Percentiles rank a stretch among this genome's conserved stretches.
Evolutionary conservation across 37 sponge, comb jelly and placozoan species (phyloP).

Genomic region (Ephydatia muelleri): DNA sequence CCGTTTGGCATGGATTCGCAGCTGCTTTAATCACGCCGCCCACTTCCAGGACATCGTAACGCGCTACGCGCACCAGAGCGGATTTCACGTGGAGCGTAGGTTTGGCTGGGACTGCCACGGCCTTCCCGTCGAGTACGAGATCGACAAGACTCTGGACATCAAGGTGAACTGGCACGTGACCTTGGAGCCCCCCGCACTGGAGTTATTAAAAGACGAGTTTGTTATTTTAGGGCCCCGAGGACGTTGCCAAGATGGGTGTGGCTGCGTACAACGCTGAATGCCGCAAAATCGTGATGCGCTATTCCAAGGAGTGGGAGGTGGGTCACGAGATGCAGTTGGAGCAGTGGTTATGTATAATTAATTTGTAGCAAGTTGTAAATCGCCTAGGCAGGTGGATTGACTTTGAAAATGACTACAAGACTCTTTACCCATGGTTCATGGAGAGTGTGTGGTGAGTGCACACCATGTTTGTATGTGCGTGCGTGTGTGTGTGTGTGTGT

Average conservation of each 20-base stretch:
- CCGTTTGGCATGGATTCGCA: neutral
- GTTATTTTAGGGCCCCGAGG: constrained; percentile 64
- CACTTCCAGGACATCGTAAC: constrained; percentile 81
- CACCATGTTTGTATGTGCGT: neutral
- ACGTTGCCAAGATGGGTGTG: constrained; percentile 93
- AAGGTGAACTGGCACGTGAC: constrained; percentile 34
- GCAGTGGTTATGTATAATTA: no score
- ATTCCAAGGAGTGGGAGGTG: constrained; percentile 94
- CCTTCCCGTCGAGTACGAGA: constrained; percentile 97
- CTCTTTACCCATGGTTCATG: constrained; percentile 98
- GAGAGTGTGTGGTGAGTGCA: constrained; percentile 84
- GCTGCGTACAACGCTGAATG: constrained; percentile 96
- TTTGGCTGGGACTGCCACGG: constrained; percentile 99
- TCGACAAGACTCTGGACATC: constrained; percentile 91
- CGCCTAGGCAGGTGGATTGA: constrained; percentile 97
- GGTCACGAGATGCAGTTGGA: neutral
- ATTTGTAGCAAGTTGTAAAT: constrained; percentile 68
- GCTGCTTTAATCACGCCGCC: neutral
- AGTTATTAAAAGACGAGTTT: neutral
- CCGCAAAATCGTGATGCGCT: constrained; percentile 94
- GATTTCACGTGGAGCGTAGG: constrained; percentile 92
- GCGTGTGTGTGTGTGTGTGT: neutral
- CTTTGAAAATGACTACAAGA: constrained; percentile 98
- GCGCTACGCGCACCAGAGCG: constrained; percentile 95
- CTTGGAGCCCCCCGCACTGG: no score